phyloP scores from a whole-genome alignment of 2,888 invertebrate genomes.

The Hoplodrina blanda region DNA sequence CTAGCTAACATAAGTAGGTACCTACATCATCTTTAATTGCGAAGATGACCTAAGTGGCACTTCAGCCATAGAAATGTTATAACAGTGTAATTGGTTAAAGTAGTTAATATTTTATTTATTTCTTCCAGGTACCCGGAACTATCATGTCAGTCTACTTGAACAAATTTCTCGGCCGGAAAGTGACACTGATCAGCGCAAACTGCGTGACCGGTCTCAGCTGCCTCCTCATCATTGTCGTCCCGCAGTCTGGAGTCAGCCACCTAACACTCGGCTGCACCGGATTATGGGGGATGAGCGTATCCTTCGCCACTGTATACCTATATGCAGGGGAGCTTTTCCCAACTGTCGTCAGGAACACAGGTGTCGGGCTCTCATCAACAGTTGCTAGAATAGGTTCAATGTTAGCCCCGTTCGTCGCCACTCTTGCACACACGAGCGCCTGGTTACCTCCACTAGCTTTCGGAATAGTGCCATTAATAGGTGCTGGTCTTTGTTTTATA shows the following conservation, averaged over 20 bases:
- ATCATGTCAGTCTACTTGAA: slow-evolving; percentile 92
- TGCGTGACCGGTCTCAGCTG: slow-evolving; percentile 92
- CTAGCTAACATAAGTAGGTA: slow-evolving; percentile 1
- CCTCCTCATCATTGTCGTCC: slow-evolving; percentile 91
- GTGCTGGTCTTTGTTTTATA: slow-evolving; percentile 92
- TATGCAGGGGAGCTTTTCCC: slow-evolving; percentile 97
- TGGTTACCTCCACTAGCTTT: slow-evolving; percentile 94
- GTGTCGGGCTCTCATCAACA: slow-evolving; percentile 96
- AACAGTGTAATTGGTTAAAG: no score
- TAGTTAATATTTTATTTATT: not conserved
- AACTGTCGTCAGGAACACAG: slow-evolving; percentile 96
- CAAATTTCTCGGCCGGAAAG: slow-evolving; percentile 92
- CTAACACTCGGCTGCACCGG: slow-evolving; percentile 93
- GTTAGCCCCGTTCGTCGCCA: slow-evolving; percentile 95
- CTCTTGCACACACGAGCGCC: slow-evolving; percentile 88
- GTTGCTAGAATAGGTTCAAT: slow-evolving; percentile 96
- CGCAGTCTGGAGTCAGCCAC: slow-evolving; percentile 85
- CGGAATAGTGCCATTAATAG: slow-evolving; percentile 92
- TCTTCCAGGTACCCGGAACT: slow-evolving; percentile 90
- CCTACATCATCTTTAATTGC: not conserved
- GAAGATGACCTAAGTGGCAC: not conserved
- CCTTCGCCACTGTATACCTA: slow-evolving; percentile 96
- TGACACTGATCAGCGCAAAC: slow-evolving; percentile 92
- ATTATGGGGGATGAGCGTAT: slow-evolving; percentile 95
- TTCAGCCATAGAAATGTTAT: not conserved